Conservation (phyloP, 2,113 vertebrate species). For the Hemicordylus capensis region DNA sequence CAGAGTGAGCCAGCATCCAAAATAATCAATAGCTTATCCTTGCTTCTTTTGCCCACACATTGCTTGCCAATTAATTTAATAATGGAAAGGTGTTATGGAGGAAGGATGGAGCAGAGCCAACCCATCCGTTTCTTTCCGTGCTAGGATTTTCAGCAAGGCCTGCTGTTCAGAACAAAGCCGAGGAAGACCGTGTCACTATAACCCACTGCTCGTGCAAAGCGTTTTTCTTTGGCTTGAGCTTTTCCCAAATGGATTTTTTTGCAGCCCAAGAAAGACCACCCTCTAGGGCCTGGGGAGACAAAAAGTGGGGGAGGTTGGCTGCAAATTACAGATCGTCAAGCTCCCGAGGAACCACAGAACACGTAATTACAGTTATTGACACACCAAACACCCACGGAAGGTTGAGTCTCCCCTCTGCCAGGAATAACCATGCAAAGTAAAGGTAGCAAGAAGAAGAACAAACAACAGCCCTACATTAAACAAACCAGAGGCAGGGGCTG, state of each 20-base stretch:
- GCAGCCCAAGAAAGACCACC: constrained; percentile 37
- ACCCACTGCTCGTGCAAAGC: constrained; percentile 12
- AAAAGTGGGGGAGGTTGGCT: not conserved
- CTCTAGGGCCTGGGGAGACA: constrained; percentile 48
- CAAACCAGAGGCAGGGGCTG: constrained; percentile 65
- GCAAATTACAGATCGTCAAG: constrained; percentile 61
- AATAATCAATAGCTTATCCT: constrained; percentile 55
- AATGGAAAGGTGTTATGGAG: constrained; percentile 26
- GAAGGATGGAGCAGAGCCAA: constrained; percentile 31
- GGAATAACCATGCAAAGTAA: constrained; percentile 80
- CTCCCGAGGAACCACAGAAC: constrained; percentile 46
- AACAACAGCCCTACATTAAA: constrained; percentile 73
- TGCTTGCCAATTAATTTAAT: constrained; percentile 16
- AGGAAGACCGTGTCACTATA: not conserved
- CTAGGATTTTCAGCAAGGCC: constrained; percentile 16
- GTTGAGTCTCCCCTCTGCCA: constrained; percentile 76
- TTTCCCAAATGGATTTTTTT: not conserved
- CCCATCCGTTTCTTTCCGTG: constrained; percentile 51
- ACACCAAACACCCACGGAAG: constrained; percentile 55
- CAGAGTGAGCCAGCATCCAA: constrained; percentile 39
- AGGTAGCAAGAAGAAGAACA: constrained; percentile 58
- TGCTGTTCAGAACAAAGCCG: constrained; percentile 37
- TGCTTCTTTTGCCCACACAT: constrained; percentile 12
- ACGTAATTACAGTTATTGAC: constrained; percentile 62
- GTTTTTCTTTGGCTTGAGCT: constrained; percentile 67